A percentile compares a stretch with the other conserved stretches of the same genome.
Evolutionary conservation across 2,113 vertebrate species (phyloP).

Genomic region (Petrocephalus microphthalmus): DNA sequence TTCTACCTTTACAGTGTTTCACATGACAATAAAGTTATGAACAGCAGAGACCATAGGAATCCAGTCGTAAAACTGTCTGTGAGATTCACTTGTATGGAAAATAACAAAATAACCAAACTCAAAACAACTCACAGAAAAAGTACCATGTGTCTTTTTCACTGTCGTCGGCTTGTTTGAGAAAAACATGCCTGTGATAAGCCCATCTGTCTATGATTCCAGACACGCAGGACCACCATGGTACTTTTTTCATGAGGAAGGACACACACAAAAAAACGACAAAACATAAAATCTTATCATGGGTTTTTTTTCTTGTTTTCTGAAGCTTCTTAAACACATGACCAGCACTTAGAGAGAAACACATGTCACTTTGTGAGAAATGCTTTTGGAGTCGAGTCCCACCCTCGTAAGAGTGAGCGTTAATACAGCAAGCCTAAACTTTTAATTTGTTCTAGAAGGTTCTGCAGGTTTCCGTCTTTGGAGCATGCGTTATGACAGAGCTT

Average conservation of each 20-base stretch:
- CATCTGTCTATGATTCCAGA: conserved; percentile 16
- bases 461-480: conserved; percentile 14
- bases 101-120: conserved; percentile 34
- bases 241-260: conserved; percentile 54
- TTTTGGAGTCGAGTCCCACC: conserved; percentile 45
- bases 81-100: conserved; percentile 38
- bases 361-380: conserved; percentile 71
- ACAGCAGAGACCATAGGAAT: conserved; percentile 49
- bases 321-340: conserved; percentile 58
- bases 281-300: conserved; percentile 36
- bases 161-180: neutral
- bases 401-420: conserved; percentile 21
- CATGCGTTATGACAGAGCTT: conserved; percentile 17
- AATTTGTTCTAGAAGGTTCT: conserved; percentile 1
- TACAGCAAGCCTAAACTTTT: neutral
- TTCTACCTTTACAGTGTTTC: conserved; percentile 52
- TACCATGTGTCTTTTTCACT: conserved; percentile 34
- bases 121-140: conserved; percentile 51
- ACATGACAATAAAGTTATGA: conserved; percentile 57
- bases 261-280: conserved; percentile 28
- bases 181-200: too few relatives aligned
- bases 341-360: conserved; percentile 82
- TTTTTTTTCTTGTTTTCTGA: conserved; percentile 19
- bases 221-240: conserved; percentile 38
- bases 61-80: conserved; percentile 39